Conservation (phyloP, 2,888 invertebrate species). For the Ceriagrion tenellum region DNA sequence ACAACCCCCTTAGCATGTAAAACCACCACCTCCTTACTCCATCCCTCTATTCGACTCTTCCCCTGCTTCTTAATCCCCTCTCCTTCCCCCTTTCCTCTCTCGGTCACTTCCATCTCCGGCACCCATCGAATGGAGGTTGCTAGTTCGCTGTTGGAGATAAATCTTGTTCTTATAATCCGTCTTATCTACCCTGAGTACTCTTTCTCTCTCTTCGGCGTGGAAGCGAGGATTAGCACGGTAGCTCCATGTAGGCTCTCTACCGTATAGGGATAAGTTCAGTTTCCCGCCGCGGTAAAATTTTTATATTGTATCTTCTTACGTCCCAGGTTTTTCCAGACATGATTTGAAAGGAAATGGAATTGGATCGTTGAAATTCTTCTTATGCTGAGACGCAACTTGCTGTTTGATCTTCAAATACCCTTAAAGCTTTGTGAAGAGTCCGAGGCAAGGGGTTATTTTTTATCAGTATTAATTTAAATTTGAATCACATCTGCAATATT, state of each 20-base stretch:
- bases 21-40: not conserved
- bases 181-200: not conserved
- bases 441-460: too few relatives aligned
- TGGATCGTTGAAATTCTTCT: not conserved
- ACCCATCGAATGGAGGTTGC: conserved; percentile 11
- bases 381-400: not conserved
- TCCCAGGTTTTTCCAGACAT: not conserved
- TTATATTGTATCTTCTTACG: not conserved
- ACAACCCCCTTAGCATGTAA: not conserved
- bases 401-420: not conserved
- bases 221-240: conserved; percentile 19
- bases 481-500: too few relatives aligned
- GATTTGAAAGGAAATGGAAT: not conserved
- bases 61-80: not conserved
- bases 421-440: too few relatives aligned
- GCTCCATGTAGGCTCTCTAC: not conserved
- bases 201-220: not conserved
- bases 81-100: not conserved
- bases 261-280: not conserved
- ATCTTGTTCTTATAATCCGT: conserved; percentile 14
- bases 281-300: not conserved
- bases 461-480: too few relatives aligned
- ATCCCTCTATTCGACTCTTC: not conserved
- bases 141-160: not conserved
- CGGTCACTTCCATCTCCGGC: not conserved